A percentile compares a stretch with the other conserved stretches of the same genome.
phyloP scores from a whole-genome alignment of 2,888 invertebrate genomes.

The Itoplectis maculator region DNA sequence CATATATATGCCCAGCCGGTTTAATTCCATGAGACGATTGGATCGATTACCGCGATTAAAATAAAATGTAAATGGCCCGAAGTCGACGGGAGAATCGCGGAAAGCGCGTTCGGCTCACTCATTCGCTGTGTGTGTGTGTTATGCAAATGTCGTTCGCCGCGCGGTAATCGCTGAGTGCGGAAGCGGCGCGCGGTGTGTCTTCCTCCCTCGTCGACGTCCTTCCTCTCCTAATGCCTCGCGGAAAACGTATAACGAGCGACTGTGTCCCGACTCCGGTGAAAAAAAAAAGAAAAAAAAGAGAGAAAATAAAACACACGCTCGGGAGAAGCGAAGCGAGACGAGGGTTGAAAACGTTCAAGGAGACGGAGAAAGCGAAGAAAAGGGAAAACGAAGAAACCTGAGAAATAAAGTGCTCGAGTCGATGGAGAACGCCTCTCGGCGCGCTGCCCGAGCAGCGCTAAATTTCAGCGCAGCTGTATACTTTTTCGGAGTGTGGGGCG shows the following conservation, averaged over 20 bases:
- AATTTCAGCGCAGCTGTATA: not conserved
- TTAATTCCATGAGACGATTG: conserved; percentile 79
- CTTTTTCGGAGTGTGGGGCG: not conserved
- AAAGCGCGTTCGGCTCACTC: conserved; percentile 60
- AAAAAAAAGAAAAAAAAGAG: no score
- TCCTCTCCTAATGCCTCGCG: conserved; percentile 79
- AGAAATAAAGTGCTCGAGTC: conserved; percentile 57
- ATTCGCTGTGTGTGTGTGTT: no score
- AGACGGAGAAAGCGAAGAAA: no score
- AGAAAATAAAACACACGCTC: conserved; percentile 34
- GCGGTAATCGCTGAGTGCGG: conserved; percentile 83
- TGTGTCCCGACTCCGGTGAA: conserved; percentile 16
- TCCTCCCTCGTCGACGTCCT: conserved; percentile 56
- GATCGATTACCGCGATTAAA: conserved; percentile 84
- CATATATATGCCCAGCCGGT: conserved; percentile 67
- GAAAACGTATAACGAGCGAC: conserved; percentile 77
- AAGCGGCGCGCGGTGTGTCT: conserved; percentile 82
- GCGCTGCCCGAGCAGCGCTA: conserved; percentile 20
- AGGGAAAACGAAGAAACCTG: conserved; percentile 31
- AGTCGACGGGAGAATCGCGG: conserved; percentile 49
- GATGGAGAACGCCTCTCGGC: conserved; percentile 51
- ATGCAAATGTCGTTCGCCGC: conserved; percentile 82
- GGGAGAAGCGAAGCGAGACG: conserved; percentile 44
- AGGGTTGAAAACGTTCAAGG: conserved; percentile 52
- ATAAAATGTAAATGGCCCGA: conserved; percentile 84